Percentiles rank a stretch among this genome's conserved stretches.
phyloP scores from a whole-genome alignment of 2,888 invertebrate genomes.

The Eupsilia transversa region DNA sequence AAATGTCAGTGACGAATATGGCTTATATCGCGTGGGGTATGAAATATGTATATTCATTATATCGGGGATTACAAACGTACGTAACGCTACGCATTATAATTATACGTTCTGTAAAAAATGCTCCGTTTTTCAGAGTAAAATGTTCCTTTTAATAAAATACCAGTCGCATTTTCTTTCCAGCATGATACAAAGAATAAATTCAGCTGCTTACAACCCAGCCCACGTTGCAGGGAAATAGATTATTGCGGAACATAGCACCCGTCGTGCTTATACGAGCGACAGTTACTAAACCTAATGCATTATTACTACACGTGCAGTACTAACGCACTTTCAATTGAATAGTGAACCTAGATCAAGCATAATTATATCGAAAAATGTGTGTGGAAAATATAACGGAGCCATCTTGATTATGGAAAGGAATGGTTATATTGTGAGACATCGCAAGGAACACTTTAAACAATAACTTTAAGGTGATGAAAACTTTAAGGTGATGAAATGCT shows the following conservation, averaged over 20 bases:
- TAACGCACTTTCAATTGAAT: conserved; percentile 27
- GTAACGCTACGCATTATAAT: neutral
- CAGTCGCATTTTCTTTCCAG: conserved; percentile 18
- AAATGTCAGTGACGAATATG: neutral
- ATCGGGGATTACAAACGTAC: neutral
- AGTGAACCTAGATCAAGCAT: neutral
- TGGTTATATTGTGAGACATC: neutral
- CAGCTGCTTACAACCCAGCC: conserved; percentile 31
- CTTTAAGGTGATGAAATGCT: too few relatives aligned
- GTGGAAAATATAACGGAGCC: neutral
- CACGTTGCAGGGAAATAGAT: conserved; percentile 54
- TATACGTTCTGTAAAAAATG: neutral
- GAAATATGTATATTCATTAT: neutral
- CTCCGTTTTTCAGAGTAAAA: conserved; percentile 21
- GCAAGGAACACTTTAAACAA: neutral
- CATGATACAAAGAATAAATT: conserved; percentile 36
- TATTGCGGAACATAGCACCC: conserved; percentile 37
- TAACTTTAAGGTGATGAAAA: too few relatives aligned
- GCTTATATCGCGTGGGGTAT: neutral
- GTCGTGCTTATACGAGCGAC: conserved; percentile 14
- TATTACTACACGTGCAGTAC: conserved; percentile 24
- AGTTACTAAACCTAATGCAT: conserved; percentile 41
- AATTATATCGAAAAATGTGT: neutral
- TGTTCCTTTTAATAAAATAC: conserved; percentile 39
- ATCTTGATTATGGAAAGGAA: neutral